phyloP scores from a whole-genome alignment of 2,113 vertebrate genomes.

The Gobio gobio region DNA sequence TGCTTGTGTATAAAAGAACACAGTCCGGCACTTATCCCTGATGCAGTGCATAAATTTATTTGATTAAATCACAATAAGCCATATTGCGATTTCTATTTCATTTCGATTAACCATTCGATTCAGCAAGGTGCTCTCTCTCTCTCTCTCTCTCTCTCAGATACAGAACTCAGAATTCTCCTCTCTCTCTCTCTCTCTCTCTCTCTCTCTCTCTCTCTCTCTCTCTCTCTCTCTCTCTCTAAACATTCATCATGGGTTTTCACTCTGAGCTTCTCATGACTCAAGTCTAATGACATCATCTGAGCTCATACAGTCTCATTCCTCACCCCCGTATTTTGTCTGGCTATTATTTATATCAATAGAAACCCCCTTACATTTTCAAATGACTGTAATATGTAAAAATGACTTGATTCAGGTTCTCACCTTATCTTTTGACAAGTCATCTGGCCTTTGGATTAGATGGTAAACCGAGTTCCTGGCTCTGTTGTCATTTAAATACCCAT shows the following conservation, averaged over 20 bases:
- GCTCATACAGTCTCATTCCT: constrained; percentile 26
- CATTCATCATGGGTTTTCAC: too few species aligned
- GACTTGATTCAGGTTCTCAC: background rate
- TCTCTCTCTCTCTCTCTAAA: background rate
- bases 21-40: background rate
- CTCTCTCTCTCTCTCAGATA: background rate
- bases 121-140: background rate
- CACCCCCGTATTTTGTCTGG: background rate
- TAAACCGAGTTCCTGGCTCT: too few species aligned
- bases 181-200: background rate
- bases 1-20: background rate
- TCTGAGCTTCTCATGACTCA: constrained; percentile 17
- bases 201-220: background rate
- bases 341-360: background rate
- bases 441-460: too few species aligned
- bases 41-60: background rate
- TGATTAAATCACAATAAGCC: background rate
- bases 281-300: constrained; percentile 33
- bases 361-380: background rate
- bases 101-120: background rate
- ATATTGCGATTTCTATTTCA: background rate
- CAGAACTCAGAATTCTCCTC: too few species aligned
- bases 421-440: background rate
- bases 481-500: too few species aligned
- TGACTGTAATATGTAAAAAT: background rate